Base-by-base conservation (phyloP, 2,113 vertebrate genomes). In the Cinclus cinclus region DNA sequence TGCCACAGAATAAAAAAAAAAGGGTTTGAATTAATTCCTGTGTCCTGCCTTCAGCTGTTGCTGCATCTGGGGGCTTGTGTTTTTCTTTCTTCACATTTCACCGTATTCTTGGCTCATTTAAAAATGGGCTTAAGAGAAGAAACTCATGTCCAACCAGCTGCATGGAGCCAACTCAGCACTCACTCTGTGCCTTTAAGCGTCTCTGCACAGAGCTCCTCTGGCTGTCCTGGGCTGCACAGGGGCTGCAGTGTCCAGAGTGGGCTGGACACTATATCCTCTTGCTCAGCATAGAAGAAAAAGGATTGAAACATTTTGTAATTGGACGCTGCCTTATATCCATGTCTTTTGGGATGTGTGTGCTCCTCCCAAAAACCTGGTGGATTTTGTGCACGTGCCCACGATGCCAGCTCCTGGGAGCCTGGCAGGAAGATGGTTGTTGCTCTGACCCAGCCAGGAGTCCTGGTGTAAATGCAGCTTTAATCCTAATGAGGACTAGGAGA, bases 361-460 rank as follows among this genome's bases (percentile, higher is more conserved):
- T 19, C 27, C 37, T 71, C 42, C 25, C 2, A 2, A 60, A 75
- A 70, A 13, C 7, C 28, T 50, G 25, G 6, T 62, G 28, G 22
- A 37, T 80, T 90, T 86, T 47, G 50, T 52, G 19, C 14, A 41
- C 0, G 0, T 30, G 41, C 46, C 67, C 1, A 0, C 27, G 15
- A 37, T 2, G 1, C 33, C 60, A 52, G 19, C 30, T 87, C 65
- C 71, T 41, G 37, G 15, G 80, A 64, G 52, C 23, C 49, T 46
- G 42, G 9, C 12, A 39, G 60, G 35, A 68, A 60, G 39, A 7
- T 35, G 69, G 47, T 33, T 67, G 20, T 39, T 87, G 56, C 44
- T 84, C 37, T 75, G 60, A 75, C 39, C 28, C 3, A 4, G 17
- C 39, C 39, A 56, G 56, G 62, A 75, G 33, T 64, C 31, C 20